These are phyloP conservation scores for Hemithea aestivaria DNA, from an alignment of 2,888 invertebrate species.

Conservation along the genomic window DNA sequence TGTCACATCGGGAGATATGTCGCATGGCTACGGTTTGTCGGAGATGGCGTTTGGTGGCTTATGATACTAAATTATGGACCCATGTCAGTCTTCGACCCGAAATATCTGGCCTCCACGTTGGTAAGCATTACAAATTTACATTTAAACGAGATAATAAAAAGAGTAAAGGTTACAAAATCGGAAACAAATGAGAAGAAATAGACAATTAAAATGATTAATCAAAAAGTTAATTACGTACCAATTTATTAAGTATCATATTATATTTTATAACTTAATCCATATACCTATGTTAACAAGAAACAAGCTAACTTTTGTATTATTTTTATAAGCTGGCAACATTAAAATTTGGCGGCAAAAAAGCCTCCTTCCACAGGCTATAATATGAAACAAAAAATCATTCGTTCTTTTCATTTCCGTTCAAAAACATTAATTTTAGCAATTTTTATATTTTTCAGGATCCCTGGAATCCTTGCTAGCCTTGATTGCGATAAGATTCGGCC, in stretches of 20 bases:
- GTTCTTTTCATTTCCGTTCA: conserved; percentile 14
- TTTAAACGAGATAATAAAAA: no score
- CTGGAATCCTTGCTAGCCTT: conserved; percentile 92
- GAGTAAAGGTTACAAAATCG: no score
- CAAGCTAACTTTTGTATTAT: no score
- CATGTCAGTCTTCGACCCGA: conserved; percentile 97
- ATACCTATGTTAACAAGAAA: no score
- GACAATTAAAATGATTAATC: no score
- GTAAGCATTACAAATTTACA: conserved; percentile 39
- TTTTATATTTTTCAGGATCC: conserved; percentile 76
- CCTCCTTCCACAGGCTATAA: not conserved
- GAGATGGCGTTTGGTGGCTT: conserved; percentile 97
- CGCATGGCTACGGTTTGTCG: conserved; percentile 96
- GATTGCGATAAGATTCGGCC: conserved; percentile 92
- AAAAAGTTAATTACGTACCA: no score
- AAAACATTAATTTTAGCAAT: no score
- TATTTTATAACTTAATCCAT: no score
- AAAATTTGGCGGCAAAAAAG: conserved; percentile 20
- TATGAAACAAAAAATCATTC: not conserved
- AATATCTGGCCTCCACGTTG: conserved; percentile 95
- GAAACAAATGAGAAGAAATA: no score
- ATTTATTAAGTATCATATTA: no score
- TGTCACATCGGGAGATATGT: conserved; percentile 96
- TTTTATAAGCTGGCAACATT: conserved; percentile 7
- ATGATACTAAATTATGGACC: conserved; percentile 97